Evolutionary conservation across 2,888 invertebrate genomes (phyloP).

Genomic region (Protodeltote pygarga): DNA sequence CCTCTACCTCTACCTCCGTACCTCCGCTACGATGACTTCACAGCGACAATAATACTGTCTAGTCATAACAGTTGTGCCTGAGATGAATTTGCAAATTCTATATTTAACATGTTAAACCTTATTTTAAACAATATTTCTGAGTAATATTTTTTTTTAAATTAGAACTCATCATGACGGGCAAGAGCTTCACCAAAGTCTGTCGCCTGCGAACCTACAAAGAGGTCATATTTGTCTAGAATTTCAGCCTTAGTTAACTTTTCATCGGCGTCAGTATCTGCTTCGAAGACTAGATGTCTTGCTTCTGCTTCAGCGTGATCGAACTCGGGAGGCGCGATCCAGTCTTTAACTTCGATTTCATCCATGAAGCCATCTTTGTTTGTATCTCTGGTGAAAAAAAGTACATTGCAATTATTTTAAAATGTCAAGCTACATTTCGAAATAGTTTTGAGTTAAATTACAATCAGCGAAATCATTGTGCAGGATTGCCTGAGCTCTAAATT

Average conservation of each 20-base stretch:
- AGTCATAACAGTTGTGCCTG: no score
- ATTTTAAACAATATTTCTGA: slow-evolving; percentile 14
- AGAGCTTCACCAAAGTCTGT: slow-evolving; percentile 99
- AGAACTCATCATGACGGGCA: slow-evolving; percentile 98
- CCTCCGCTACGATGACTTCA: no score
- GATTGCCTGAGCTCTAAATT: no score
- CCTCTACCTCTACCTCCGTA: no score
- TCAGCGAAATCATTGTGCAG: no score
- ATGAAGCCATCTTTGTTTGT: slow-evolving; percentile 96
- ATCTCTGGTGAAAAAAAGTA: slow-evolving; percentile 84
- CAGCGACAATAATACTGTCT: no score
- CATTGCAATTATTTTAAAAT: no score
- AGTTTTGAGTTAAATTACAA: no score
- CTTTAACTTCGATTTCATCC: slow-evolving; percentile 95
- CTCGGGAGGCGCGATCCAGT: slow-evolving; percentile 98
- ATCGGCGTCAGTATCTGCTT: slow-evolving; percentile 97
- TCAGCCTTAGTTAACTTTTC: slow-evolving; percentile 95
- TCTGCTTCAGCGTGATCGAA: slow-evolving; percentile 99
- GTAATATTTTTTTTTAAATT: slow-evolving; percentile 47
- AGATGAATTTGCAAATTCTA: no score
- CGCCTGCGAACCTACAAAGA: slow-evolving; percentile 99
- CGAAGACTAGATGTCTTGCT: slow-evolving; percentile 97
- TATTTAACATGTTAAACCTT: no score
- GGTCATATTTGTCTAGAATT: slow-evolving; percentile 97
- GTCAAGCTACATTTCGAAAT: no score